These are phyloP conservation scores for Numida meleagris DNA, from an alignment of 2,113 vertebrate genomes.

Conservation along the genomic window DNA sequence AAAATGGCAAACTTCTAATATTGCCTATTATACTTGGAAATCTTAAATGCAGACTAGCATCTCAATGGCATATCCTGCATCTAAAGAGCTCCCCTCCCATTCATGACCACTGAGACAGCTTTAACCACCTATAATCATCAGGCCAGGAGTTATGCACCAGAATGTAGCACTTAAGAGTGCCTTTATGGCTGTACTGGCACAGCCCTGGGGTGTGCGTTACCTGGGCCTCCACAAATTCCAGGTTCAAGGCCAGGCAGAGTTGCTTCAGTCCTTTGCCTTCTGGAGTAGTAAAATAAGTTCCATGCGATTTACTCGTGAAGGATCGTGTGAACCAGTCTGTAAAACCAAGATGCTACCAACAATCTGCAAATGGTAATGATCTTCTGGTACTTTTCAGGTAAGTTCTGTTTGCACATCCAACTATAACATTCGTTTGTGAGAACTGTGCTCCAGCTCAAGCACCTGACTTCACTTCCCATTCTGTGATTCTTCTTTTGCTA, in stretches of 20 bases:
- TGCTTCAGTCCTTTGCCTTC: neutral
- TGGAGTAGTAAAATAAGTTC: slow-evolving; percentile 16
- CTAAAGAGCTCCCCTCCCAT: neutral
- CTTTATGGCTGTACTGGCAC: neutral
- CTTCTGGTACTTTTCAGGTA: neutral
- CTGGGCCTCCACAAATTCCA: neutral
- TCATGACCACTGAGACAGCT: neutral
- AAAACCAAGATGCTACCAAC: slow-evolving; percentile 16
- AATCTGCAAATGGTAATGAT: slow-evolving; percentile 2
- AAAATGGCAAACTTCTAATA: neutral
- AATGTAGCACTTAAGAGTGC: neutral
- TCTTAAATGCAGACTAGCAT: neutral
- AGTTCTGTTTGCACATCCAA: neutral
- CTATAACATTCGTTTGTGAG: slow-evolving; percentile 22
- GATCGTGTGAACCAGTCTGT: neutral
- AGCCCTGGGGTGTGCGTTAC: neutral
- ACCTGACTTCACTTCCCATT: neutral
- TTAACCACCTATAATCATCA: neutral
- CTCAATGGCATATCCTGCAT: neutral
- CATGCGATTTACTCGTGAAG: neutral
- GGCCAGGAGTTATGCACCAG: neutral
- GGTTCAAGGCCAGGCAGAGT: neutral
- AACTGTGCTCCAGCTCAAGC: neutral
- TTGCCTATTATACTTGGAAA: neutral
- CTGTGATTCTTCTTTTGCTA: neutral